Conservation (phyloP, 2,113 vertebrate genomes). For the Nibea albiflora region DNA sequence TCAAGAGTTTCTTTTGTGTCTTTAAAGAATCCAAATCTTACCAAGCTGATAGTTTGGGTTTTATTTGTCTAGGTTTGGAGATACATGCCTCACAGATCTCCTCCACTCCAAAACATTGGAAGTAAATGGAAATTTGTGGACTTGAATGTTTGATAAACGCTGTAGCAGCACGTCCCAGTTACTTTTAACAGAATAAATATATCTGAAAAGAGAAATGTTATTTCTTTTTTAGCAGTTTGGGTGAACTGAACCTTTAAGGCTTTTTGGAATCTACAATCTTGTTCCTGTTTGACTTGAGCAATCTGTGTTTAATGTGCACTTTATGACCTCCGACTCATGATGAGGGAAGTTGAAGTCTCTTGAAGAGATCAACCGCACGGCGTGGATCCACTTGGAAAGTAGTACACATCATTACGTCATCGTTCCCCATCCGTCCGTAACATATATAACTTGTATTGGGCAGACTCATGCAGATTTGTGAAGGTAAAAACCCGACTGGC, state of each 20-base stretch:
- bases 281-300: neutral
- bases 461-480: neutral
- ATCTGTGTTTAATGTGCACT: neutral
- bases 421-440: neutral
- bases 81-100: neutral
- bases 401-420: conserved; percentile 14
- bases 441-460: neutral
- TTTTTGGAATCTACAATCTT: neutral
- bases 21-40: neutral
- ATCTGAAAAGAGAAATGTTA: neutral
- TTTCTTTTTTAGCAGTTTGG: no score
- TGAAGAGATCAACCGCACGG: neutral
- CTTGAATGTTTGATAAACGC: no score
- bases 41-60: neutral
- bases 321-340: neutral
- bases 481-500: neutral
- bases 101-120: neutral
- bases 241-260: neutral
- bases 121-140: neutral
- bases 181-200: neutral
- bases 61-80: neutral
- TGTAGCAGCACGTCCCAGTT: neutral
- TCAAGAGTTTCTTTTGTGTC: neutral
- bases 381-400: neutral
- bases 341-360: no score